Conservation (phyloP, 92 coral and sea anemone genomes). For the Desmophyllum pertusum region DNA sequence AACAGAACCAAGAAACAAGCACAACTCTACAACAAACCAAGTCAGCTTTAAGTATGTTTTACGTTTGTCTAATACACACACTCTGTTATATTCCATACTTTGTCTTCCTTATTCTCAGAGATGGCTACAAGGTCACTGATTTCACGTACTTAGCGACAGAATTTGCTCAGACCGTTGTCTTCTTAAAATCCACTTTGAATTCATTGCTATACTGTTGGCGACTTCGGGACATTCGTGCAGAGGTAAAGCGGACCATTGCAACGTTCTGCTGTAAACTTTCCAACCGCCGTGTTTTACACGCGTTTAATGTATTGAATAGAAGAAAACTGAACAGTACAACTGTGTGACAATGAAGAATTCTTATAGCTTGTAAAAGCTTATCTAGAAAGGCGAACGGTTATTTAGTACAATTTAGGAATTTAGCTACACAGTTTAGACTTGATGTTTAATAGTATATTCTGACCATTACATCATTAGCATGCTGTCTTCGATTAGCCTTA, state of each 20-base stretch:
- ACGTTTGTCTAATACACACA: conserved; percentile 13
- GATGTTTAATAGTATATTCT: too few species aligned
- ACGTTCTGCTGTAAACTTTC: not conserved
- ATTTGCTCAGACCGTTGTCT: conserved; percentile 16
- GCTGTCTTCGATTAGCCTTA: too few species aligned
- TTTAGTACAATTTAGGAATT: too few species aligned
- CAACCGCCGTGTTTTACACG: too few species aligned
- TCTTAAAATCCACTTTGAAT: conserved; percentile 16
- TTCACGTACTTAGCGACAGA: conserved; percentile 23
- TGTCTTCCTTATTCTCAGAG: conserved; percentile 32
- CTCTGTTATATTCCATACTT: conserved; percentile 27
- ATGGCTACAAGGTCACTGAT: not conserved
- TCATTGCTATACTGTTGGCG: conserved; percentile 26
- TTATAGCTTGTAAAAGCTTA: too few species aligned
- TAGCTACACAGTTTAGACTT: too few species aligned
- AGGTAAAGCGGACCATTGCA: not conserved
- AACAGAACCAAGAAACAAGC: not conserved
- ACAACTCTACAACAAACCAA: not conserved
- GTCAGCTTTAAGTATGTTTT: conserved; percentile 4
- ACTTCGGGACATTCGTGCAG: not conserved
- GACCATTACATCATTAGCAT: too few species aligned
- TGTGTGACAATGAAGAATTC: too few species aligned
- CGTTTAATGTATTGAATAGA: too few species aligned
- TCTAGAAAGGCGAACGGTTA: too few species aligned
- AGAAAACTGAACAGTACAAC: too few species aligned